Evolutionary conservation across 1,140 invertebrate genomes (phyloP).

Genomic region (Drosophila punjabiensis): DNA sequence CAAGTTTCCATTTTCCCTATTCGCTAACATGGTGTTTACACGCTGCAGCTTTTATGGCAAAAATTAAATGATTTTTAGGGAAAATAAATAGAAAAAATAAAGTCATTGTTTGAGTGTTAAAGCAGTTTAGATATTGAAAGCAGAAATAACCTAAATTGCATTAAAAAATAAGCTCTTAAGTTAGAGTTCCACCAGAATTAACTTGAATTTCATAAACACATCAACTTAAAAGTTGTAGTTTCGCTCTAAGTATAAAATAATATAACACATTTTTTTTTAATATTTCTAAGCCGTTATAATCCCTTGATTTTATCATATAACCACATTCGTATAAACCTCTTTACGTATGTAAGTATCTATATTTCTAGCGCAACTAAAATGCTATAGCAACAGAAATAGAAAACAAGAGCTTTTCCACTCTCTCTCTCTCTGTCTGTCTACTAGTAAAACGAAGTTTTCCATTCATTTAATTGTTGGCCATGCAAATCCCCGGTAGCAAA

Average conservation of each 20-base stretch:
- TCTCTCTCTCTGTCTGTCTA: not conserved
- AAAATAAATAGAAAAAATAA: not conserved
- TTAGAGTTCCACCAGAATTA: too few relatives aligned
- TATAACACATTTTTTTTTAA: not conserved
- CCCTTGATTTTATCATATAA: too few relatives aligned
- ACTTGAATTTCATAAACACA: not conserved
- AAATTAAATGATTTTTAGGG: conserved; percentile 2
- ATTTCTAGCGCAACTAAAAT: conserved; percentile 8
- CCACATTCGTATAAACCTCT: not conserved
- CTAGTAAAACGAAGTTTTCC: conserved; percentile 43
- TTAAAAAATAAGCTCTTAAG: not conserved
- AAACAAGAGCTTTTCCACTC: conserved; percentile 35
- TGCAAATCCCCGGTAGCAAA: conserved; percentile 65
- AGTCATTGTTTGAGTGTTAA: not conserved
- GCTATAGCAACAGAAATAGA: conserved; percentile 17
- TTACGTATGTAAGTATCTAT: not conserved
- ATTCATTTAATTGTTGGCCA: conserved; percentile 75
- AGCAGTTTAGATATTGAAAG: not conserved
- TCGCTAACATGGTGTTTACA: conserved; percentile 3
- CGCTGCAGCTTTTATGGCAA: conserved; percentile 11
- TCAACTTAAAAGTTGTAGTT: not conserved
- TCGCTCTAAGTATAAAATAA: not conserved
- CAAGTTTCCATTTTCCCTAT: conserved; percentile 22
- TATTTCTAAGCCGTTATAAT: not conserved
- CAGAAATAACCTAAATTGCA: not conserved